These are phyloP conservation scores for honey bee (Apis mellifera) DNA, from an alignment of 1,140 invertebrate genomes.

Conservation along the genomic window DNA sequence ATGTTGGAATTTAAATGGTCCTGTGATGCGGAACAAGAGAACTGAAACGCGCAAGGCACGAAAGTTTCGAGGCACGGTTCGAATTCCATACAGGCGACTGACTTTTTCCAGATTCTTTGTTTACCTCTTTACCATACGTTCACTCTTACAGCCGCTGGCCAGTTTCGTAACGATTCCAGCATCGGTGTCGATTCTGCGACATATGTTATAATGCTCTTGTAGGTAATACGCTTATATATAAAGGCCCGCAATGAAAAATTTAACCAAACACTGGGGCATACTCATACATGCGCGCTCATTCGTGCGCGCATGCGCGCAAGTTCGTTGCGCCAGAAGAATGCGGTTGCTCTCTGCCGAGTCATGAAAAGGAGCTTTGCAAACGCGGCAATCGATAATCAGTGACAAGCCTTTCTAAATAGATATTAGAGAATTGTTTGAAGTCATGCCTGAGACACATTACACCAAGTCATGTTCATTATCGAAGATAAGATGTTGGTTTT, in stretches of 20 bases:
- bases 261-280: slow-evolving; percentile 9
- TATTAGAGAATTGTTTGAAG: slow-evolving; percentile 45
- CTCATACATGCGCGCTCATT: neutral
- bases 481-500: slow-evolving; percentile 28
- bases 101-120: slow-evolving; percentile 33
- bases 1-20: slow-evolving; percentile 22
- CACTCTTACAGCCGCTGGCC: neutral
- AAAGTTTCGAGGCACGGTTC: neutral
- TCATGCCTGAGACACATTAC: slow-evolving; percentile 18
- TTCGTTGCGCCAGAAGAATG: slow-evolving; percentile 55
- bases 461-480: slow-evolving; percentile 11
- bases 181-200: slow-evolving; percentile 32
- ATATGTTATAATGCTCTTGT: slow-evolving; percentile 25
- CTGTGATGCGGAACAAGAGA: neutral
- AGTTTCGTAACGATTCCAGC: slow-evolving; percentile 39
- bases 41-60: slow-evolving; percentile 5
- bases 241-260: slow-evolving; percentile 33
- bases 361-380: slow-evolving; percentile 41
- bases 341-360: slow-evolving; percentile 53
- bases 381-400: slow-evolving; percentile 38
- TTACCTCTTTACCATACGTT: slow-evolving; percentile 38
- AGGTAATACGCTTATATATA: neutral
- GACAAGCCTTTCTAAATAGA: slow-evolving; percentile 59
- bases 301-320: neutral
- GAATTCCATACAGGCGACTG: slow-evolving; percentile 1